Conservation (phyloP, 2,113 vertebrate species). For the Prolemur simus region DNA sequence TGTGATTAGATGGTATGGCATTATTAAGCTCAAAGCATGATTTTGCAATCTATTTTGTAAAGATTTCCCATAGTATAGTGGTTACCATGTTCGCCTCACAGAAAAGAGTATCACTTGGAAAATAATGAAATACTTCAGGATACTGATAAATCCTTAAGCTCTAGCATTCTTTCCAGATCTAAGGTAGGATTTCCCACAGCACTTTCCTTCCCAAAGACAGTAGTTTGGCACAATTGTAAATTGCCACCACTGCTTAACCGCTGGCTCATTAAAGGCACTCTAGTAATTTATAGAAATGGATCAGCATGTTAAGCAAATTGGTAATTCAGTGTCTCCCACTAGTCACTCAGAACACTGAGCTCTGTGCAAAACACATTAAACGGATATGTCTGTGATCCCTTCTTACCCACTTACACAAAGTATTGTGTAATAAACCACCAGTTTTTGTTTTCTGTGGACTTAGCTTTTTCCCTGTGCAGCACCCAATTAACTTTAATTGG, state of each 20-base stretch:
- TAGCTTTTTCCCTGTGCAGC: slow-evolving; percentile 34
- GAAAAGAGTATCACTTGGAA: slow-evolving; percentile 39
- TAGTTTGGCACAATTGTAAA: slow-evolving; percentile 42
- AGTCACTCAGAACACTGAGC: slow-evolving; percentile 41
- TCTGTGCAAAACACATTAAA: slow-evolving; percentile 33
- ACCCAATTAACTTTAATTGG: slow-evolving; percentile 61
- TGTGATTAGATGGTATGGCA: not conserved
- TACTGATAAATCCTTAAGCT: slow-evolving; percentile 30
- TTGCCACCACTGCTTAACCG: slow-evolving; percentile 19
- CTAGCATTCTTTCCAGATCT: slow-evolving; percentile 38
- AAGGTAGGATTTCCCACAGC: slow-evolving; percentile 22
- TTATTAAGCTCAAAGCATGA: slow-evolving; percentile 39
- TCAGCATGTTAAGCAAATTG: slow-evolving; percentile 47
- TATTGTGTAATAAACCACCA: slow-evolving; percentile 45
- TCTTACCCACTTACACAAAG: slow-evolving; percentile 29
- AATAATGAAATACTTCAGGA: slow-evolving; percentile 53
- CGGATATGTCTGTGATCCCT: slow-evolving; percentile 8
- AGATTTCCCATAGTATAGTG: no score
- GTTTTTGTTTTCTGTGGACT: slow-evolving; percentile 53
- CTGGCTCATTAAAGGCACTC: slow-evolving; percentile 44
- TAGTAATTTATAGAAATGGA: slow-evolving; percentile 47
- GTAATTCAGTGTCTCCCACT: slow-evolving; percentile 14
- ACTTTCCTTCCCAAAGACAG: slow-evolving; percentile 27
- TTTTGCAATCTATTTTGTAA: slow-evolving; percentile 47
- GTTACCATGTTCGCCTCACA: no score